A percentile compares a stretch with the other conserved stretches of the same genome.
Evolutionary conservation across 2,113 vertebrate genomes (phyloP).

Genomic region (Hemibagrus wyckioides): DNA sequence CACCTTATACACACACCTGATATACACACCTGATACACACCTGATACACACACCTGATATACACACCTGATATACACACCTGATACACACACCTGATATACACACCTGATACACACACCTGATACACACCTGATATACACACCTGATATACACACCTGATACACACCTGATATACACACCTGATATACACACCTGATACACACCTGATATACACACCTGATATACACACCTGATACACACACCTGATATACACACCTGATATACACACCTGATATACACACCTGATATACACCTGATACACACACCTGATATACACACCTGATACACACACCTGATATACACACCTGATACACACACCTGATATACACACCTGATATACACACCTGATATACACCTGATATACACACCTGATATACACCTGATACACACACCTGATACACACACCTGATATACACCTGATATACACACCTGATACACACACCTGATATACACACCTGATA

Average conservation of each 20-base stretch:
- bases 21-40: not conserved
- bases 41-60: no score
- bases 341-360: not conserved
- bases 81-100: not conserved
- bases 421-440: not conserved
- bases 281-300: not conserved
- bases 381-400: not conserved
- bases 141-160: not conserved
- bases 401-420: not conserved
- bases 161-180: constrained; percentile 1
- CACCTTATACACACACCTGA: not conserved
- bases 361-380: not conserved
- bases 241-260: not conserved
- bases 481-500: not conserved
- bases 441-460: not conserved
- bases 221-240: constrained; percentile 55
- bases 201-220: not conserved
- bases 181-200: not conserved
- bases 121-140: no score
- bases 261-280: not conserved
- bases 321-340: not conserved
- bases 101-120: not conserved
- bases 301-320: not conserved
- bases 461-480: not conserved
- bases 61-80: not conserved